Percentiles rank a stretch among this genome's conserved stretches.
phyloP scores from a whole-genome alignment of 2,888 invertebrate genomes.

The Mactromeris polynyma region DNA sequence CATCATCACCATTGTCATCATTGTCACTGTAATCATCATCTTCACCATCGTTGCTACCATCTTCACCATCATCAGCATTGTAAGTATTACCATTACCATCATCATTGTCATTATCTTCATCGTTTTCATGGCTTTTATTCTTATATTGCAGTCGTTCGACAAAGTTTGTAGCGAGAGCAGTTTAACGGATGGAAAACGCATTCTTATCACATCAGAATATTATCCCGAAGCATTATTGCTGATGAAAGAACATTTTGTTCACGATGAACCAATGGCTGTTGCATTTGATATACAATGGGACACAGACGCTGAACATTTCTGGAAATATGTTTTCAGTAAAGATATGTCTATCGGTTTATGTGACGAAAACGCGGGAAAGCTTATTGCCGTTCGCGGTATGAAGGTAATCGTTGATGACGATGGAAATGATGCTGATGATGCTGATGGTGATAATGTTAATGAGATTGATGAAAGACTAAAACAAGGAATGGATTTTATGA shows the following conservation, averaged over 20 bases:
- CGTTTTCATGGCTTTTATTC: neutral
- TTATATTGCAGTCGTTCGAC: slow-evolving; percentile 11
- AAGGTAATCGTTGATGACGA: neutral
- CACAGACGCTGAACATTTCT: neutral
- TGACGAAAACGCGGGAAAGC: neutral
- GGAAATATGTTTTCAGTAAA: slow-evolving; percentile 15
- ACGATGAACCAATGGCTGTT: slow-evolving; percentile 11
- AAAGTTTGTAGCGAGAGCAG: neutral
- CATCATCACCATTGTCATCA: neutral
- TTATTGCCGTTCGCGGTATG: slow-evolving; percentile 23
- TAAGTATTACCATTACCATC: neutral
- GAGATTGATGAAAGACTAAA: neutral
- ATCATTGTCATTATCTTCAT: neutral
- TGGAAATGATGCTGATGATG: neutral
- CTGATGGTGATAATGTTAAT: neutral
- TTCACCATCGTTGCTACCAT: neutral
- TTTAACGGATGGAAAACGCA: neutral
- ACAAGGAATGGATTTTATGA: neutral
- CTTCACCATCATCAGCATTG: neutral
- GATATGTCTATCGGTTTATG: slow-evolving; percentile 3
- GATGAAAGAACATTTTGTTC: slow-evolving; percentile 12
- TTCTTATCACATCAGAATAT: neutral
- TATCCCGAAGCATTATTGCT: neutral
- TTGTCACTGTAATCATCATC: neutral
- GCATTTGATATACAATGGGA: slow-evolving; percentile 33